Evolutionary conservation across 2,888 invertebrate species (phyloP), one percentile per base, ranked within the genome.

Genomic region (Diplazon laetatorius): DNA sequence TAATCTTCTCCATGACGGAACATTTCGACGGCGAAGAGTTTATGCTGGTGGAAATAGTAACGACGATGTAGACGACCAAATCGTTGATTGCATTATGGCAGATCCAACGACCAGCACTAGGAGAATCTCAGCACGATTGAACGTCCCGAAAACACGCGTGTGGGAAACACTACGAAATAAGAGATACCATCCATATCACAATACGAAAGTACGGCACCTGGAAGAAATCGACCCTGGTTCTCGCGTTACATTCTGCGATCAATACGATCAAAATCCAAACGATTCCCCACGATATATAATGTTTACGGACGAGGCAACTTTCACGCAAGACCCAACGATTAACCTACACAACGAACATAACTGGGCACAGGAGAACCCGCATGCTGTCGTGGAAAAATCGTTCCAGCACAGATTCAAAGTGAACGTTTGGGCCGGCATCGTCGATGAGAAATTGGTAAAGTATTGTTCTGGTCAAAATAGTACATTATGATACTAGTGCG

Each of bases 381-480:
- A 52, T 4, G 10, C 39, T 4, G 20, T 22, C 0, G 18, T 37
- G 8, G 14, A 30, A 14, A 12, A 10, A 2, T 10, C 30, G 4
- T 4, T 6, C 2, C 62, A 75, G 10, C 9, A 50, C 3, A 52
- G 75, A 14, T 75, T 75, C 25, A 18, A 20, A 1, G 4, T 68
- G 3, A 75, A 75, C n/a, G n/a, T 52, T 18, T 75, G 75, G 75
- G 52, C 62, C 3, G 69, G 75, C n/a, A 46, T 74, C 0, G 22
- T 46, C 14, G 14, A n/a, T 4, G 10, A 48, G n/a, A 20, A 39
- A 6, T 5, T 66, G 20, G 73, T 57, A 65, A 73, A 55, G 35
- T 37, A n/a, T n/a, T n/a, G n/a, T n/a, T n/a, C n/a, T n/a, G n/a
- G n/a, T n/a, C n/a, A n/a, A n/a, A n/a, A n/a, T n/a, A n/a, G n/a